Evolutionary conservation across 2,888 invertebrate species (phyloP).

Genomic region (Megaustenia siamemsis): DNA sequence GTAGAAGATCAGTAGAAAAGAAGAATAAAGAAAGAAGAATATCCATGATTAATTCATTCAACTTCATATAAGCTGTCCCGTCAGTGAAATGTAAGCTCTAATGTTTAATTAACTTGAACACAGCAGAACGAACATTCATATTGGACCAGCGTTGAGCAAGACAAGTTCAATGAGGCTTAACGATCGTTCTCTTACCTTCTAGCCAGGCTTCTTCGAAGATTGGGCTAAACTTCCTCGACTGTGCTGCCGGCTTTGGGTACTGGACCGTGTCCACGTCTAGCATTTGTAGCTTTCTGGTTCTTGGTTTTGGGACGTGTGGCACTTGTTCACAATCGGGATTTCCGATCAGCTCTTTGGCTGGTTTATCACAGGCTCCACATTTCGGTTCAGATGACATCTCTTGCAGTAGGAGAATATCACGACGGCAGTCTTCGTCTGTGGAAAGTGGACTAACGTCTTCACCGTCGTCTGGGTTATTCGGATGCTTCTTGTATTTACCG

Average conservation of each 20-base stretch:
- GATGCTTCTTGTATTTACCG: too few species aligned
- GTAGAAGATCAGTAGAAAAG: too few species aligned
- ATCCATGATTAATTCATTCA: too few species aligned
- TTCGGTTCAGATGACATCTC: neutral
- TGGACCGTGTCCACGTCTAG: neutral
- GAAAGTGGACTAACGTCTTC: neutral
- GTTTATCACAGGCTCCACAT: too few species aligned
- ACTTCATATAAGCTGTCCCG: too few species aligned
- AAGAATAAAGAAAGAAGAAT: too few species aligned
- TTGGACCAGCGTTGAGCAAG: too few species aligned
- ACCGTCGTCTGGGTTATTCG: neutral
- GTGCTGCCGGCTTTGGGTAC: neutral
- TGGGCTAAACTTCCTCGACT: constrained; percentile 2
- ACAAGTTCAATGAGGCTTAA: too few species aligned
- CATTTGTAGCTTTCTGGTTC: neutral
- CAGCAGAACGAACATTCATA: too few species aligned
- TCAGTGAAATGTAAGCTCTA: too few species aligned
- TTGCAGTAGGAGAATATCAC: neutral
- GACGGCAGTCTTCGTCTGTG: neutral
- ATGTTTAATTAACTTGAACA: too few species aligned
- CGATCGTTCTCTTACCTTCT: constrained; percentile 24
- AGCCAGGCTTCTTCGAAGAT: constrained; percentile 26
- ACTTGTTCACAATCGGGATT: neutral
- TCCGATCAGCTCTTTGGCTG: neutral
- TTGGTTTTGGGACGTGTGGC: neutral